Evolutionary conservation across 2,113 vertebrate species (phyloP), one percentile per base, ranked within the genome.

Genomic region (Danionella cerebrum): DNA sequence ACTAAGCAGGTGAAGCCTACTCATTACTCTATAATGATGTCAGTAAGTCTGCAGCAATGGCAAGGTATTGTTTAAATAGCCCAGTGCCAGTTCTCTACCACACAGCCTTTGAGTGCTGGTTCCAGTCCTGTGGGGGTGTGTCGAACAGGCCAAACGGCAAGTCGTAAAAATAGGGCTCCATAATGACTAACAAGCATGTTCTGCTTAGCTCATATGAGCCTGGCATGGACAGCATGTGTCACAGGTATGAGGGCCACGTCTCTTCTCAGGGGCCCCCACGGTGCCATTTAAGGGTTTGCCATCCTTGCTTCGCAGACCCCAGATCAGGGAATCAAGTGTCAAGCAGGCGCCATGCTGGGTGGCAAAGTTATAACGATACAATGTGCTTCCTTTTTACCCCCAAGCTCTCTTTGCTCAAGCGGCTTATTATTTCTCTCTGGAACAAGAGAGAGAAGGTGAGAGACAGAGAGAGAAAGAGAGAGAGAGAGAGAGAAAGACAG

Each of bases 361-460:
- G 53, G 75, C 59, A 64, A 65, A 73, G 22, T 75, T 70, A 65
- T 70, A 75, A 69, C 67, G 24, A 70, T 65, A 74, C 50, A 71
- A 59, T 60, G 50, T 65, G 36, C 63, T 70, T 65, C 44, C 68
- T 71, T 53, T 53, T 53, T 57, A 39, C 60, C 72, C 44, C 19
- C 45, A 72, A 36, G 65, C 63, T 70, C 35, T 55, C 36, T 71
- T 33, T 67, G 31, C 35, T 60, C 53, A 35, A 66, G 44, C 58
- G 13, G 74, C 60, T 78, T 78, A 78, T 77, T 75, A 74, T 76
- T 75, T 67, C 58, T 65, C 65, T 66, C 41, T 57, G 50, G 50
- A 54, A 67, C 60, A 29, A 74, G 50, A 66, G 64, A 55, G 55
- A 44, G 47, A 42, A 57, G 42, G 45, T 58, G 55, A 45, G 55